Evolutionary conservation across 1,140 invertebrate species (phyloP).

Genomic region (Heterodera schachtii): DNA sequence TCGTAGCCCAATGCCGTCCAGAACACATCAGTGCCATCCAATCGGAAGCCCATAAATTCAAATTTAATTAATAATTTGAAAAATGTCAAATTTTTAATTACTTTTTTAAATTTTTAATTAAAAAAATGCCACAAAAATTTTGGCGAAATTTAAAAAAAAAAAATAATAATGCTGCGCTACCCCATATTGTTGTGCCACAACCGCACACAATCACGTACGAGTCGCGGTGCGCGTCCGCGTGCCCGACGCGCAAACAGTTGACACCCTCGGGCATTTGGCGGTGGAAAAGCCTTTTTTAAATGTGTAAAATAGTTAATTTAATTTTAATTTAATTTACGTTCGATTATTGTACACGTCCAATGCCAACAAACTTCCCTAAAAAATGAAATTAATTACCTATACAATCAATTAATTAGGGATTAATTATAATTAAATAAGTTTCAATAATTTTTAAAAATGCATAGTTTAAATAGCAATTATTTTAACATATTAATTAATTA

Average conservation of each 20-base stretch:
- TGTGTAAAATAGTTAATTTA: neutral
- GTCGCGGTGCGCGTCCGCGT: slow-evolving; percentile 31
- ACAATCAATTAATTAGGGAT: neutral
- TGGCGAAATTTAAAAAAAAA: neutral
- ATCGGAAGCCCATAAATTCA: slow-evolving; percentile 5
- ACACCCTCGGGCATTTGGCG: slow-evolving; percentile 47
- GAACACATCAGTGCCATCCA: slow-evolving; percentile 44
- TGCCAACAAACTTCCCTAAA: slow-evolving; percentile 32
- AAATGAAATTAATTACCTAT: neutral
- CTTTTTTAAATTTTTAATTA: neutral
- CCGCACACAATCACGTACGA: slow-evolving; percentile 40
- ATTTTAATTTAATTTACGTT: neutral
- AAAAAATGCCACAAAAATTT: neutral
- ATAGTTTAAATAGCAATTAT: neutral
- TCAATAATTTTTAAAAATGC: too few relatives aligned
- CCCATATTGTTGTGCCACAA: slow-evolving; percentile 52
- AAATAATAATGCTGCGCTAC: too few relatives aligned
- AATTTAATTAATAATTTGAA: neutral
- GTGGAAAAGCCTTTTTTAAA: slow-evolving; percentile 46
- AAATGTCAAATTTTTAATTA: neutral
- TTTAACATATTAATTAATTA: neutral
- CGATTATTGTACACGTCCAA: slow-evolving; percentile 46
- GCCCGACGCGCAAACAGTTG: slow-evolving; percentile 30
- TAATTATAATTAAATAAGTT: too few relatives aligned
- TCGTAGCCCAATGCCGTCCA: slow-evolving; percentile 48